Conservation (phyloP, 1,140 invertebrate species). For the Plectrocnemia conspersa region DNA sequence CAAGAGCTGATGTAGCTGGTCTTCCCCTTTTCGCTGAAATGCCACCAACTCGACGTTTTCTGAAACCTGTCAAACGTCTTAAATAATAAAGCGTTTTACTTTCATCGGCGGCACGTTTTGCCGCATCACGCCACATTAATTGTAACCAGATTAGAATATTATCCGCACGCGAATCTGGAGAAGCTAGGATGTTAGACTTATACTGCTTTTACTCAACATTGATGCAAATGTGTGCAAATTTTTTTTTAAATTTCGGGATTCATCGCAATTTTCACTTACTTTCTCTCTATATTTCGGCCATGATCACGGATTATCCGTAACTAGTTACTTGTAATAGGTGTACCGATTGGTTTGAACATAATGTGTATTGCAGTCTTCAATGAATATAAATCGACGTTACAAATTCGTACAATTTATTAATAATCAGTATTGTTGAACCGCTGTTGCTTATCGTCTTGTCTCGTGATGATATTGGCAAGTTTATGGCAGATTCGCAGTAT, state of each 20-base stretch:
- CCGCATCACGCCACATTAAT: slow-evolving; percentile 6
- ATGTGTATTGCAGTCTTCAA: too few relatives aligned
- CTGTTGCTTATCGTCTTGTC: too few relatives aligned
- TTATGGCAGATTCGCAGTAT: too few relatives aligned
- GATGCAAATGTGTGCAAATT: too few relatives aligned
- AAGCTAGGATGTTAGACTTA: too few relatives aligned
- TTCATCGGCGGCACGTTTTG: slow-evolving; percentile 9
- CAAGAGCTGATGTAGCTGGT: too few relatives aligned
- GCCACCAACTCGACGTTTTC: slow-evolving; percentile 2
- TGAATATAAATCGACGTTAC: too few relatives aligned
- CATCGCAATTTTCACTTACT: background rate
- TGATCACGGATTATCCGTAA: background rate
- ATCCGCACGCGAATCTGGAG: background rate
- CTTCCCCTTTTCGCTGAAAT: too few relatives aligned
- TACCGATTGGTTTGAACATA: background rate
- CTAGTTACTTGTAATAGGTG: background rate
- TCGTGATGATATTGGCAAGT: too few relatives aligned
- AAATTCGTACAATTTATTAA: too few relatives aligned
- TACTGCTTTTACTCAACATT: too few relatives aligned
- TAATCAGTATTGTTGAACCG: too few relatives aligned
- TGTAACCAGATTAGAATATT: background rate
- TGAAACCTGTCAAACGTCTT: slow-evolving; percentile 11
- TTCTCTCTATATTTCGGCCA: background rate
- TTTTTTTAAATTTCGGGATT: background rate
- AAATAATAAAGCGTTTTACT: slow-evolving; percentile 18